Percentiles rank a stretch among this genome's conserved stretches.
Evolutionary conservation across 2,113 vertebrate genomes (phyloP).

Genomic region (Sapajus apella): DNA sequence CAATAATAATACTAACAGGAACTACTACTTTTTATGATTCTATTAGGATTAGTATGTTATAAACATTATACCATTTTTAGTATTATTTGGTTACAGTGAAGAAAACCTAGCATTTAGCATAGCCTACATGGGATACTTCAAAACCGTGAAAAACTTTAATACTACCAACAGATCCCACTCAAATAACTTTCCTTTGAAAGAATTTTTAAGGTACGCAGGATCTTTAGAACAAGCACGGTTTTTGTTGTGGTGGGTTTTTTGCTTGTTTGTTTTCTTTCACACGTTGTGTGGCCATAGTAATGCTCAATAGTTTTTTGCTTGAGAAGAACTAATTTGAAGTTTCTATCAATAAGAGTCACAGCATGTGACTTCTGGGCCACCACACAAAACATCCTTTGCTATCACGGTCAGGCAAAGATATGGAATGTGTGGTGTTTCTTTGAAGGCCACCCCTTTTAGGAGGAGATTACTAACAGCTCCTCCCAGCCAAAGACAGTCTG

Average conservation of each 20-base stretch:
- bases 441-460: neutral
- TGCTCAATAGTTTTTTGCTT: neutral
- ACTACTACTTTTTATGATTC: neutral
- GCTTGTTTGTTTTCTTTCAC: neutral
- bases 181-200: neutral
- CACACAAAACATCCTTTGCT: neutral
- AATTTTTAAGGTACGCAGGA: neutral
- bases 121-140: neutral
- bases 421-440: rapidly evolving
- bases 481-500: neutral
- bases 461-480: neutral
- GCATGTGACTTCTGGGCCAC: neutral
- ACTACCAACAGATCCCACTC: neutral
- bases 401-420: neutral
- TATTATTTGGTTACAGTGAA: neutral
- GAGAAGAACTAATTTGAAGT: neutral
- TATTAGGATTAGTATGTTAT: neutral
- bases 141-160: neutral
- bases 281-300: neutral
- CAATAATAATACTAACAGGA: neutral
- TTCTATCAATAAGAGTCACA: neutral
- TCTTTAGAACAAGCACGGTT: neutral
- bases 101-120: neutral
- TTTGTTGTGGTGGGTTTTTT: neutral
- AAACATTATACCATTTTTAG: neutral